phyloP scores from a whole-genome alignment of 2,113 vertebrate species.

The Forbesichthys agassizii region DNA sequence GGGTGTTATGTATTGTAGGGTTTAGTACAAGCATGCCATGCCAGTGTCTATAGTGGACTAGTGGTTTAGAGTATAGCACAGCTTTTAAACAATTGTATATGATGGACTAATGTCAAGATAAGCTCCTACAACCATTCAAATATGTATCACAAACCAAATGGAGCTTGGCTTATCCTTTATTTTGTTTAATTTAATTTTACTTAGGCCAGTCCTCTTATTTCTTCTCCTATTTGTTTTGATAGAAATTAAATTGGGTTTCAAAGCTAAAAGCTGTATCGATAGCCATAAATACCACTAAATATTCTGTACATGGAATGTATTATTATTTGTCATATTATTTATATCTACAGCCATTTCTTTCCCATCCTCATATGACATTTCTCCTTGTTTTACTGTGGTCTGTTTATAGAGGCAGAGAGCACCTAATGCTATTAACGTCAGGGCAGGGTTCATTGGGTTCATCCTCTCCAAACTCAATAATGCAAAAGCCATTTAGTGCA shows the following conservation, averaged over 20 bases:
- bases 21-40: no score
- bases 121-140: not conserved
- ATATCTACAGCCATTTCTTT: not conserved
- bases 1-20: no score
- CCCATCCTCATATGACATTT: conserved; percentile 2
- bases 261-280: not conserved
- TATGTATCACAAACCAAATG: not conserved
- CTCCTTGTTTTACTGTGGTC: conserved; percentile 1
- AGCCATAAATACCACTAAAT: not conserved
- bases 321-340: not conserved
- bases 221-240: not conserved
- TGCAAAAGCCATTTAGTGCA: conserved; percentile 45
- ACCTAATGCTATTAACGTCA: conserved; percentile 59
- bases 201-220: not conserved
- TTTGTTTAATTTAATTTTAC: not conserved
- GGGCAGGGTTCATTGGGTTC: conserved; percentile 3
- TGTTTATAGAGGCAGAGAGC: conserved; percentile 41
- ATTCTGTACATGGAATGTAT: not conserved
- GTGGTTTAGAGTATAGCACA: no score
- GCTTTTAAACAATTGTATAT: no score
- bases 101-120: not conserved
- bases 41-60: no score
- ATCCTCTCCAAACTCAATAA: conserved; percentile 60
- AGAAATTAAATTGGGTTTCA: not conserved
- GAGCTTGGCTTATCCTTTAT: not conserved